Percentiles rank a stretch among this genome's conserved stretches.
Evolutionary conservation across 1,140 invertebrate genomes (phyloP).

Genomic region (Monomorium pharaonis): DNA sequence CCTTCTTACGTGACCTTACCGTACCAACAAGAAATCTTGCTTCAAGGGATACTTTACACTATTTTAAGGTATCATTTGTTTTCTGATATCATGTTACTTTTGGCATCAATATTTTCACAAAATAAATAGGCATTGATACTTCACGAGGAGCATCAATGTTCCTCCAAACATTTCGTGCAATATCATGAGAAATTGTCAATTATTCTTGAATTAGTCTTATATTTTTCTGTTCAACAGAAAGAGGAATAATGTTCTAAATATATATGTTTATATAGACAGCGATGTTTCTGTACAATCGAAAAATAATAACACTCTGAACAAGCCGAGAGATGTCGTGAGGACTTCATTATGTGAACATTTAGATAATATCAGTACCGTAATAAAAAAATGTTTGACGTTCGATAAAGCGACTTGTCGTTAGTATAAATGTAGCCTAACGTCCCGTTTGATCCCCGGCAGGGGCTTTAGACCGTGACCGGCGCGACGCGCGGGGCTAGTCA

Average conservation of each 20-base stretch:
- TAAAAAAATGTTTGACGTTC: neutral
- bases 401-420: neutral
- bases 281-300: neutral
- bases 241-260: neutral
- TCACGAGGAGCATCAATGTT: neutral
- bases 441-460: constrained; percentile 38
- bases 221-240: neutral
- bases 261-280: no score
- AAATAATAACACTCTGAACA: neutral
- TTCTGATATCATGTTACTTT: neutral
- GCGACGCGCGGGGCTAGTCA: constrained; percentile 51
- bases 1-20: constrained; percentile 25
- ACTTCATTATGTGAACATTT: neutral
- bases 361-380: neutral
- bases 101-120: neutral
- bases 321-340: neutral
- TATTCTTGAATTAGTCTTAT: neutral
- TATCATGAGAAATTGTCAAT: neutral
- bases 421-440: constrained; percentile 59
- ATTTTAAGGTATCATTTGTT: neutral
- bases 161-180: neutral
- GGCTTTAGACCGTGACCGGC: constrained; percentile 64
- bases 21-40: neutral
- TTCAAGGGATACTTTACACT: neutral
- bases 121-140: neutral